Evolutionary conservation across 2,797 vertebrate genomes (phyloP).

Genomic region (Meda fulgida): DNA sequence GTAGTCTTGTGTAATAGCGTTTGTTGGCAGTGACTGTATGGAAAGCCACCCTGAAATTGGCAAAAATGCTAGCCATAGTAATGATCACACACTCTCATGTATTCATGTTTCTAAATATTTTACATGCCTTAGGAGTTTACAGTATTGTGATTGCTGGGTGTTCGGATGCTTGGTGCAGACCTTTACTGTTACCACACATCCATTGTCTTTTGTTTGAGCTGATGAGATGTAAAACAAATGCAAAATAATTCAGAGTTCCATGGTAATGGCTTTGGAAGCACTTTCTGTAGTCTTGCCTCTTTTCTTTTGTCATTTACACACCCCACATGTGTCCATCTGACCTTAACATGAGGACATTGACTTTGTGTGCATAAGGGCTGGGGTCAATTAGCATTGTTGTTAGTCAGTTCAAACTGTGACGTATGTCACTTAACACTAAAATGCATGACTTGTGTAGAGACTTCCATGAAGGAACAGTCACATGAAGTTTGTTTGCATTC

Average conservation of each 20-base stretch:
- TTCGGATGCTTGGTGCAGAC: background rate
- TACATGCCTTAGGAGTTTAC: background rate
- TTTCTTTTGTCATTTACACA: slow-evolving; percentile 31
- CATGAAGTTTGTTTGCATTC: slow-evolving; percentile 40
- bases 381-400: background rate
- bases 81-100: background rate
- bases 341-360: slow-evolving; percentile 21
- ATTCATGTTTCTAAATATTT: background rate
- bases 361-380: background rate
- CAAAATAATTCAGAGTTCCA: slow-evolving; percentile 34
- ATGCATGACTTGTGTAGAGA: background rate
- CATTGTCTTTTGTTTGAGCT: slow-evolving; percentile 33
- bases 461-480: background rate
- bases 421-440: slow-evolving; percentile 3
- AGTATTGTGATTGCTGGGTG: background rate
- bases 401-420: background rate
- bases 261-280: slow-evolving; percentile 16
- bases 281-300: slow-evolving; percentile 23
- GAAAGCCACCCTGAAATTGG: background rate
- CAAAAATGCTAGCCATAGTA: background rate
- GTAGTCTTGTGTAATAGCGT: background rate
- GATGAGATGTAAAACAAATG: slow-evolving; percentile 49
- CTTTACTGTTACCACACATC: slow-evolving; percentile 34
- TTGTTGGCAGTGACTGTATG: background rate
- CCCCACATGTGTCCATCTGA: slow-evolving; percentile 30